A percentile compares a stretch with the other conserved stretches of the same genome.
Evolutionary conservation across 2,113 vertebrate species (phyloP).

Genomic region (Elephantulus edwardii): DNA sequence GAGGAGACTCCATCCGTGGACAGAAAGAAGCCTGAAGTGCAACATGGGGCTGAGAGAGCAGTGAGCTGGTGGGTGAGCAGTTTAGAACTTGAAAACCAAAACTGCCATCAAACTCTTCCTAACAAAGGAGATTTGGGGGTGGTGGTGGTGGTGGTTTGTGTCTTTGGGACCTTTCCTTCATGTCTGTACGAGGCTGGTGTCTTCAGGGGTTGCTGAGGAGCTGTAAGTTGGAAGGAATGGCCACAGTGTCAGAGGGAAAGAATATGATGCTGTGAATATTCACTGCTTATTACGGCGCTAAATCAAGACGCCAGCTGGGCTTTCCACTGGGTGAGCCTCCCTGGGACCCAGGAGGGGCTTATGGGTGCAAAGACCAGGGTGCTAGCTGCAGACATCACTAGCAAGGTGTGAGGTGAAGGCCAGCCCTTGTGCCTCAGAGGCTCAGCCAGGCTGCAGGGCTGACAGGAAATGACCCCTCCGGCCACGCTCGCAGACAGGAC

Average conservation of each 20-base stretch:
- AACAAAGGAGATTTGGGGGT: not conserved
- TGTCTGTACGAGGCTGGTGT: not conserved
- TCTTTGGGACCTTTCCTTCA: not conserved
- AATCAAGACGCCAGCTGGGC: not conserved
- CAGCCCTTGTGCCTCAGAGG: accelerated
- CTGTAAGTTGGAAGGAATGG: too few relatives aligned
- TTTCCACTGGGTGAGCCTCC: not conserved
- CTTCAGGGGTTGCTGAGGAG: not conserved
- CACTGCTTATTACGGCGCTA: too few relatives aligned
- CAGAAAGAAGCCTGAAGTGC: accelerated
- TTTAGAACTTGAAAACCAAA: not conserved
- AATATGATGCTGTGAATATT: too few relatives aligned
- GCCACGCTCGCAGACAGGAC: not conserved
- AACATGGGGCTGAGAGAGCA: not conserved
- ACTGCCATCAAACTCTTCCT: not conserved
- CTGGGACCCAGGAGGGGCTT: not conserved
- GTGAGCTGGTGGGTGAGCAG: not conserved
- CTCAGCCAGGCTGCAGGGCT: not conserved
- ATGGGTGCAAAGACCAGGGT: accelerated
- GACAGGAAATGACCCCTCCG: not conserved
- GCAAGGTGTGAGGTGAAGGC: not conserved
- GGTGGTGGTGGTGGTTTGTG: not conserved
- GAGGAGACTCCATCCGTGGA: not conserved
- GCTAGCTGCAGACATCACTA: not conserved
- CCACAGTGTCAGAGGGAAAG: not conserved